A percentile compares a stretch with the other conserved stretches of the same genome.
Evolutionary conservation across 1,140 invertebrate genomes (phyloP).

Genomic region (Mamestra configurata): DNA sequence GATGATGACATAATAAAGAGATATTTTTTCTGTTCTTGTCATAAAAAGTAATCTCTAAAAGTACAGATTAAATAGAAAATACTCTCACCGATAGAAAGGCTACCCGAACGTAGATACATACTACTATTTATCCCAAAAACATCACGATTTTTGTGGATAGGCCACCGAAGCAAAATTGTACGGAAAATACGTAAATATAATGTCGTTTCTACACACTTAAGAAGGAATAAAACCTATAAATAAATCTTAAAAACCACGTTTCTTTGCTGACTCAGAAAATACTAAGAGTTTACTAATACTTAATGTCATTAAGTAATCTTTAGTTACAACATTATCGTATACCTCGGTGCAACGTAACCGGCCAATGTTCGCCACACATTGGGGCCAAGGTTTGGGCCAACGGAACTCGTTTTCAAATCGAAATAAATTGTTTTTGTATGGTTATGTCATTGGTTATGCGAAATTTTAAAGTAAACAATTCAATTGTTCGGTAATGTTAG

Average conservation of each 20-base stretch:
- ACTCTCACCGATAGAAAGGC: no score
- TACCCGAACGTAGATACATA: no score
- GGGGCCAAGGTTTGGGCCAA: constrained; percentile 32
- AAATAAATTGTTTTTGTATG: constrained; percentile 18
- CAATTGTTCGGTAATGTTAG: neutral
- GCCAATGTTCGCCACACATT: constrained; percentile 30
- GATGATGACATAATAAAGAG: no score
- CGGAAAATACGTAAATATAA: no score
- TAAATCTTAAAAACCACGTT: neutral
- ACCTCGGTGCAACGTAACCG: neutral
- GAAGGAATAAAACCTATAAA: neutral
- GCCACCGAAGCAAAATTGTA: no score
- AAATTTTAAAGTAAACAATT: constrained; percentile 12
- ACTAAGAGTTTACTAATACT: neutral
- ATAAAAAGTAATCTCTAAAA: no score
- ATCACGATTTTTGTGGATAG: no score
- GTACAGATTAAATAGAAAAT: no score
- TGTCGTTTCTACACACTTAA: neutral
- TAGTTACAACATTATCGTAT: constrained; percentile 1
- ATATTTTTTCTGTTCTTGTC: no score
- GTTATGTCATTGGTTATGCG: constrained; percentile 31
- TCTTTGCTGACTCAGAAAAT: neutral
- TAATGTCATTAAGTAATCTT: constrained; percentile 1
- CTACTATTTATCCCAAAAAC: no score
- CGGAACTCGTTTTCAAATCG: constrained; percentile 3